phyloP scores from a whole-genome alignment of 2,113 vertebrate genomes.

The Ranitomeya imitator region DNA sequence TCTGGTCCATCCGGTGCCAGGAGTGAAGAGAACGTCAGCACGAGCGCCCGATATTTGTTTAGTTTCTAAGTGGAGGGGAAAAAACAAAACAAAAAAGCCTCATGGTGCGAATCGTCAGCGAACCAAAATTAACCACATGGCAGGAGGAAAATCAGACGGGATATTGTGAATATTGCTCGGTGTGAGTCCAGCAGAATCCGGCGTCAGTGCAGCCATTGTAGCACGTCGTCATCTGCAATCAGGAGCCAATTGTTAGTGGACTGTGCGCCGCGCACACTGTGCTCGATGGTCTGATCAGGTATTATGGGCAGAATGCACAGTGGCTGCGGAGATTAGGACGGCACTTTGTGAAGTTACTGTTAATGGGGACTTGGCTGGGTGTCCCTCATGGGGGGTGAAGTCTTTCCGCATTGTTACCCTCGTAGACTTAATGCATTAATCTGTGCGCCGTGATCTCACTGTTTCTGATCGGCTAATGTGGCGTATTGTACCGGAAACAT shows the following conservation, averaged over 20 bases:
- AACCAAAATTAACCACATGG: slow-evolving; percentile 74
- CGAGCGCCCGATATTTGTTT: background rate
- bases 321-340: slow-evolving; percentile 73
- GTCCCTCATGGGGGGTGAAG: slow-evolving; percentile 56
- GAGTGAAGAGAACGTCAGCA: background rate
- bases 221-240: slow-evolving; percentile 76
- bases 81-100: background rate
- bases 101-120: slow-evolving; percentile 56
- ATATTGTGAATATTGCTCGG: slow-evolving; percentile 80
- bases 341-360: slow-evolving; percentile 69
- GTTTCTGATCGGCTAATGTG: background rate
- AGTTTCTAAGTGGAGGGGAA: background rate
- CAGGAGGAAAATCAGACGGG: slow-evolving; percentile 71
- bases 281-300: slow-evolving; percentile 91
- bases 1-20: slow-evolving; percentile 66
- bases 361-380: slow-evolving; percentile 65
- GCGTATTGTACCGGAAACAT: background rate
- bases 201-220: slow-evolving; percentile 74
- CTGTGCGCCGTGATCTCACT: slow-evolving; percentile 2
- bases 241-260: slow-evolving; percentile 83
- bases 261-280: slow-evolving; percentile 84
- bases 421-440: slow-evolving; percentile 44
- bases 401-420: slow-evolving; percentile 34
- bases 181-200: slow-evolving; percentile 76
- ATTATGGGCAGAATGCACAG: slow-evolving; percentile 80